Evolutionary conservation across 2,888 invertebrate species (phyloP), one percentile per base, ranked within the genome.

Genomic region (Yponomeuta malinellus): DNA sequence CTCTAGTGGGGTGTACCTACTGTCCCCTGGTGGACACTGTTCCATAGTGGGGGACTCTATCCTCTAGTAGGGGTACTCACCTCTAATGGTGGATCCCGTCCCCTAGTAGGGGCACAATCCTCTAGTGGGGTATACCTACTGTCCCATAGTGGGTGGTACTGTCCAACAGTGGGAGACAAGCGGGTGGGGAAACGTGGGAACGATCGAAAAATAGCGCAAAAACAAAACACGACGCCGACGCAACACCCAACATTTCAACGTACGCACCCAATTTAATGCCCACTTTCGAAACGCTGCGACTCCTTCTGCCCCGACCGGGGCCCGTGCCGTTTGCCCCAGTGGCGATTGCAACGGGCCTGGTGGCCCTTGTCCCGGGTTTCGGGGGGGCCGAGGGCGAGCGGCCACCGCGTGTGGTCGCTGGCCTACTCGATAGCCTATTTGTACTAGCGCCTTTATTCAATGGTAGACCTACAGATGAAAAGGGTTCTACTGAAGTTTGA

Each of bases 391-490:
- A 90, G 72, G 91, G 90, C 72, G 91, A 90, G 74, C 90, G 83
- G 73, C 89, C 90, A 74, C 90, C 90, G 77, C 90, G 85, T 74
- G 93, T 85, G 75, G 93, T 88, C 74, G 93, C 84, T 74, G 93
- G 92, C 85, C 93, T 93, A 86, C 67, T 67, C 12, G 65, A 65
- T 65, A 93, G 90, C 81, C 93, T 93, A 90, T 90, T 88, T 71
- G 88, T 91, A 90, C 93, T 92, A 86, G 90, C 88, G 76, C 93
- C 93, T 87, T 93, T 94, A 90, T 93, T 94, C 89, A 94, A 94
- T 91, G 94, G 93, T 88, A 94, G 94, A 87, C 94, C 93, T 90
- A 94, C 88, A 90, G 87, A 85, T 89, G 83, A 90, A 88, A 85
- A 79, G 15, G n/a, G 29, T 48, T 10, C 68, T 68, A 68, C 68